Evolutionary conservation across 2,797 vertebrate genomes (phyloP), one percentile per base, ranked within the genome.

Genomic region (Melanotaenia parkinsoni): DNA sequence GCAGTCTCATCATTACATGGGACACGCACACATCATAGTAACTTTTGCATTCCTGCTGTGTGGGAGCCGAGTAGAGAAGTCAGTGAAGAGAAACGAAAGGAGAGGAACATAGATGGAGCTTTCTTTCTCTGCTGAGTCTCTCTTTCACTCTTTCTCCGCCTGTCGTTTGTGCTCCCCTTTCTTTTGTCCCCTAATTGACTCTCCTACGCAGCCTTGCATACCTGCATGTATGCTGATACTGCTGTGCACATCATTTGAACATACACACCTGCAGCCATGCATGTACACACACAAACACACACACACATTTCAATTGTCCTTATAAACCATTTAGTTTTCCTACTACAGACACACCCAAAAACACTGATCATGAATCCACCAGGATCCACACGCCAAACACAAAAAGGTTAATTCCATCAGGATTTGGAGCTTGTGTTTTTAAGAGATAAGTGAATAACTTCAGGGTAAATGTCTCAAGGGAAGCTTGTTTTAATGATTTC

Each of bases 381-480:
- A 53, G 43, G 14, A 78, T 71, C 63, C 68, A 70, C 77, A 74
- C 69, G 74, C 72, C 82, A 61, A 38, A 82, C 54, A 71, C 72
- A 82, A 68, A 81, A 82, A 74, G 79, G 81, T 89, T 91, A 87
- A 94, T 92, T 89, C 86, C 84, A 77, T 85, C 77, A 81, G 89
- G 91, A 86, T 89, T 86, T 75, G 58, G 40, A 79, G 86, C 80
- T 74, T 57, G 78, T 93, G 91, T 90, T 92, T 91, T 90, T 84
- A 77, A 75, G 83, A 91, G 93, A 95, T 94, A 94, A 92, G 91
- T 92, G 91, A 89, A 89, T 92, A 90, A 92, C 92, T 91, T 51
- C 43, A 77, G 91, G 93, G 80, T 84, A 86, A 90, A 85, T 28
- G 74, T 88, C 90, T 90, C 90, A 32, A 50, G 92, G 91, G 93